Percentiles rank a stretch among this genome's conserved stretches.
Conservation (phyloP, 2,113 vertebrate species). For the Menidia beryllina region DNA sequence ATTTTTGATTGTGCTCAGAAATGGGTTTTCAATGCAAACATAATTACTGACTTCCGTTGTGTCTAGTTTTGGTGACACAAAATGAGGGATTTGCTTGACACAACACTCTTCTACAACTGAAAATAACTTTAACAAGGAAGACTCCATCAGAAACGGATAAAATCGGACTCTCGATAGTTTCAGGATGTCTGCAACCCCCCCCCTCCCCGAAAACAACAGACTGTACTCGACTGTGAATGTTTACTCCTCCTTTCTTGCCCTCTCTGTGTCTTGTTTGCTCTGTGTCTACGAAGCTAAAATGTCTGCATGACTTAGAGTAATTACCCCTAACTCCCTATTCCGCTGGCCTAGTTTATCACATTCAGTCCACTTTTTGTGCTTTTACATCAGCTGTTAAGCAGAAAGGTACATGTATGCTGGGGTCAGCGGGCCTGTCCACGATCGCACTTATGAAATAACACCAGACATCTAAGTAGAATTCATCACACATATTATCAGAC, state of each 20-base stretch:
- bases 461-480: conserved; percentile 6
- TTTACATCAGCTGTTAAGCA: conserved; percentile 25
- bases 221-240: background rate
- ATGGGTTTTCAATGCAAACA: conserved; percentile 28
- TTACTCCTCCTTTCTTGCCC: conserved; percentile 14
- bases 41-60: conserved; percentile 43
- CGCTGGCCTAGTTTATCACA: conserved; percentile 64
- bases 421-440: conserved; percentile 16
- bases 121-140: conserved; percentile 52
- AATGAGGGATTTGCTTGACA: conserved; percentile 20
- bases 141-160: conserved; percentile 23
- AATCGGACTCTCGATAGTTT: conserved; percentile 8
- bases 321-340: conserved; percentile 41
- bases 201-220: conserved; percentile 4
- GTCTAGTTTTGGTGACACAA: conserved; percentile 30
- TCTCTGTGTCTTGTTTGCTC: conserved; percentile 50
- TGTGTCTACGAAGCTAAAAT: conserved; percentile 43
- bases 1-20: conserved; percentile 1
- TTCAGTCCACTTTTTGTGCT: conserved; percentile 51
- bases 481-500: conserved; percentile 3
- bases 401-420: conserved; percentile 4
- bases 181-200: conserved; percentile 5
- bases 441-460: conserved; percentile 43
- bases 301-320: conserved; percentile 56
- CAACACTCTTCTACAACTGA: conserved; percentile 31